Conservation (phyloP, 2,888 invertebrate species). For the Mycalesis mineus region DNA sequence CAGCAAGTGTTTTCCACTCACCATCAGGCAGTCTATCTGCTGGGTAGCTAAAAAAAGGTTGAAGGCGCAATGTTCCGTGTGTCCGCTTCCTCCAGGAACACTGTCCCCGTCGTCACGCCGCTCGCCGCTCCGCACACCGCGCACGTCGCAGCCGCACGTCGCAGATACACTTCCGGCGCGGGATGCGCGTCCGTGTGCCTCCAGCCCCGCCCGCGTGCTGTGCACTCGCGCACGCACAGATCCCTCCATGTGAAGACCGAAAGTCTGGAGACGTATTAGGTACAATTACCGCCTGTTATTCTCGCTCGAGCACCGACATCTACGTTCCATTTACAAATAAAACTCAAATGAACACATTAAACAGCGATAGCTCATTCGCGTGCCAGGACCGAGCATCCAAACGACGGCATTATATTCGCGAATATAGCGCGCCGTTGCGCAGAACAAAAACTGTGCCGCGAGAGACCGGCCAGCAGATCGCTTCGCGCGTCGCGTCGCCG, state of each 20-base stretch:
- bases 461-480: constrained; percentile 28
- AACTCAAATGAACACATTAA: constrained; percentile 4
- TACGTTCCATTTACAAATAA: not conserved
- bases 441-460: constrained; percentile 38
- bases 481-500: constrained; percentile 26
- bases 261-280: not conserved
- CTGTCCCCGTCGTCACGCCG: too few relatives aligned
- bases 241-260: too few relatives aligned
- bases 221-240: not conserved
- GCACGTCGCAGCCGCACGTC: too few relatives aligned
- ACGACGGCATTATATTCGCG: constrained; percentile 12
- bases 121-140: too few relatives aligned
- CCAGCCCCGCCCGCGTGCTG: constrained; percentile 1
- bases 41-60: too few relatives aligned
- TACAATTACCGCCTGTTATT: not conserved
- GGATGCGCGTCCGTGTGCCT: constrained; percentile 5
- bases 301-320: not conserved
- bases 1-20: too few relatives aligned
- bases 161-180: too few relatives aligned
- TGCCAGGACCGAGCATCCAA: constrained; percentile 10
- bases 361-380: constrained; percentile 2
- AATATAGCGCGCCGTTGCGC: constrained; percentile 34
- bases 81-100: too few relatives aligned
- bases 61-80: too few relatives aligned
- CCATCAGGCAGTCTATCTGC: too few relatives aligned